phyloP scores from a whole-genome alignment of 2,797 vertebrate species.

The Sarcophilus harrisii region DNA sequence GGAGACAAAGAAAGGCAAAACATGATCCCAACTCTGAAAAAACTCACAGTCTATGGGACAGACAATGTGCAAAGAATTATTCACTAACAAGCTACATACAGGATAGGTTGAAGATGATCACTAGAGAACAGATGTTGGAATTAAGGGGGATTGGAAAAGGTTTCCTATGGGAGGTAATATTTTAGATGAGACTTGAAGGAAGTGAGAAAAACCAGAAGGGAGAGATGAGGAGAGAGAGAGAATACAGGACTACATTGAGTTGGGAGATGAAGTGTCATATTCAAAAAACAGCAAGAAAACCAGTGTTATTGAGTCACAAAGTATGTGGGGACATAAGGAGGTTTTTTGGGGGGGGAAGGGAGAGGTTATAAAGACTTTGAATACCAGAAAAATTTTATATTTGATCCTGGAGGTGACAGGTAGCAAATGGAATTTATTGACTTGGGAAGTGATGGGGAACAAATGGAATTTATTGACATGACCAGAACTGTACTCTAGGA shows the following conservation, averaged over 20 bases:
- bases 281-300: background rate
- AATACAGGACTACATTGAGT: background rate
- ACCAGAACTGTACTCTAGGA: background rate
- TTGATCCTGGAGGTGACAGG: background rate
- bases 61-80: too few species aligned
- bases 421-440: background rate
- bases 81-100: background rate
- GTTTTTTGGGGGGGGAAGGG: background rate
- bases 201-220: background rate
- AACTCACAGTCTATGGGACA: background rate
- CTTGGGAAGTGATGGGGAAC: background rate
- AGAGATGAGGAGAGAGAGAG: background rate
- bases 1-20: background rate
- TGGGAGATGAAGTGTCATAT: background rate
- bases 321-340: background rate
- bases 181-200: background rate
- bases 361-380: background rate
- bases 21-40: background rate
- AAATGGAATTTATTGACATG: background rate
- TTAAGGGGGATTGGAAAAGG: background rate
- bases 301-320: background rate
- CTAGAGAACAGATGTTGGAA: background rate
- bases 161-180: background rate
- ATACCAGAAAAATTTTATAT: background rate
- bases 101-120: background rate